Base-by-base conservation (phyloP, 2,888 invertebrate genomes). In the Ennomos fuscantarius region DNA sequence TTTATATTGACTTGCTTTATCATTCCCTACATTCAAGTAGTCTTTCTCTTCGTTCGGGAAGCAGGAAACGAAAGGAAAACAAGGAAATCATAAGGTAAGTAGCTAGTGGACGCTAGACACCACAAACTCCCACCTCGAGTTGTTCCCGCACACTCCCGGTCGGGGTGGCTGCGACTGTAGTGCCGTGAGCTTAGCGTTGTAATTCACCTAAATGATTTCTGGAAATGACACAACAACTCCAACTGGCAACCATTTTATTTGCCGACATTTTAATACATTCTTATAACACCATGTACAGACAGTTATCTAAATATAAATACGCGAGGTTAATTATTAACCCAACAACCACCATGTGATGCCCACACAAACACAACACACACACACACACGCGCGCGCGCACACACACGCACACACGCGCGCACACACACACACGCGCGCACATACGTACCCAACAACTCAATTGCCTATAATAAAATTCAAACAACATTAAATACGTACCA, bases 231-330 rank as follows among this genome's bases (percentile, higher is more conserved):
- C 60, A 55, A 46, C 47, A n/a, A 42, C 15, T 12, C 47, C 12
- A 41, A 58, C 37, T 57, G 60, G 66, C 76, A 74, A 73, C 65
- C 66, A 55, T 68, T 73, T 73, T 73, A 77, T 76, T 69, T 62
- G 69, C 69, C 68, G 54, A 60, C 61, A 68, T 60, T 60, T 67
- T 66, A 68, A 59, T 56, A 69, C 66, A 67, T 63, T 68, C 65
- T 69, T 69, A 63, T 58, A 65, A 66, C 65, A 69, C 65, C 70
- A 66, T 67, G 68, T 63, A 69, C 72, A 67, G 68, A 72, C 58
- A 66, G 61, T 71, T 74, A 77, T 76, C 76, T 69, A 69, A 72
- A 70, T 74, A 77, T 76, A 77, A 77, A 78, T 76, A 75, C 66
- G 24, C 5, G 66, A 68, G 66, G 66, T 39, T 31, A 52, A 51